phyloP scores from a whole-genome alignment of 2,797 vertebrate species.

The Xenopus petersii region DNA sequence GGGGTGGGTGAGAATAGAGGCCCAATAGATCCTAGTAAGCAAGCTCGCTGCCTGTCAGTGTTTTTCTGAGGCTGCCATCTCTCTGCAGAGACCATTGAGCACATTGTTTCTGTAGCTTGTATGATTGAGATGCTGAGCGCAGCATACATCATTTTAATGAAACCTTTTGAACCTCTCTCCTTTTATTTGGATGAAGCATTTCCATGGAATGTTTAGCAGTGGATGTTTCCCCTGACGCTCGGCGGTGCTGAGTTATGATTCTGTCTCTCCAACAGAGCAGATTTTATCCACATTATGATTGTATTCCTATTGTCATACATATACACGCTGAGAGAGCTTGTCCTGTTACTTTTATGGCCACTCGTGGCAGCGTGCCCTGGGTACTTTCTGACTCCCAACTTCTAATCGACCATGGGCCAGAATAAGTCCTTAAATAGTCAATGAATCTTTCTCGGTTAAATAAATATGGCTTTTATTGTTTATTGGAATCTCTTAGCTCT shows the following conservation, averaged over 20 bases:
- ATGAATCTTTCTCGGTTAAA: no score
- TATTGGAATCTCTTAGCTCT: no score
- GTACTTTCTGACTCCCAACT: no score
- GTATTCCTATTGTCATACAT: slow-evolving; percentile 30
- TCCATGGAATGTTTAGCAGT: slow-evolving; percentile 48
- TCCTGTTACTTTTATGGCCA: slow-evolving; percentile 33
- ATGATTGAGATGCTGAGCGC: slow-evolving; percentile 43
- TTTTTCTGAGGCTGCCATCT: not conserved
- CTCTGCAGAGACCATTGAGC: slow-evolving; percentile 24
- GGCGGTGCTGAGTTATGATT: slow-evolving; percentile 39
- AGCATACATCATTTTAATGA: slow-evolving; percentile 48
- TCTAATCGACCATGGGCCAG: no score
- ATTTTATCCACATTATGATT: slow-evolving; percentile 46
- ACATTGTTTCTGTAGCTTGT: slow-evolving; percentile 41
- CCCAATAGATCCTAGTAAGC: no score
- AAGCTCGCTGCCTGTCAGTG: slow-evolving; percentile 4
- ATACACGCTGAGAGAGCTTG: slow-evolving; percentile 18
- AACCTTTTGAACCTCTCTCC: slow-evolving; percentile 50
- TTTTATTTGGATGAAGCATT: slow-evolving; percentile 51
- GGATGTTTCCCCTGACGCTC: slow-evolving; percentile 44
- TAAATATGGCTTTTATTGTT: no score
- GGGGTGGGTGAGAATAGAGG: no score
- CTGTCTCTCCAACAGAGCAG: slow-evolving; percentile 40
- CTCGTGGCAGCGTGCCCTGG: slow-evolving; percentile 14
- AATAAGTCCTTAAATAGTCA: no score